Evolutionary conservation across 2,113 vertebrate species (phyloP), one percentile per base, ranked within the genome.

Genomic region (Oncorhynchus gorbuscha): DNA sequence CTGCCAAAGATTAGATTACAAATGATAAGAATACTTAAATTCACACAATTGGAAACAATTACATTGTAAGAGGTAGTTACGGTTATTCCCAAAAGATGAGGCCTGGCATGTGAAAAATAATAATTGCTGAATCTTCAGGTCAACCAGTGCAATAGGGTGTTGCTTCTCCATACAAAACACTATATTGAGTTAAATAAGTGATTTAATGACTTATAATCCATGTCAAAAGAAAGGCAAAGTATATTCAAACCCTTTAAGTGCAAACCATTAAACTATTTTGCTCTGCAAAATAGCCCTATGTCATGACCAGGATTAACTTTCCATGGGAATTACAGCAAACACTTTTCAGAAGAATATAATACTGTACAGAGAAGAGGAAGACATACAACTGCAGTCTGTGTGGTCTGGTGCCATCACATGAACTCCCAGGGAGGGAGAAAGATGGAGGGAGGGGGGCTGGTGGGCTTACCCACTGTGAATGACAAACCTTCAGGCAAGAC

Each of bases 341-440:
- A 91, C 87, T 81, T 89, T 86, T 84, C 78, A 88, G 78, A 86
- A 88, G 84, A 89, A 89, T 84, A 83, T 85, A 89, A 88, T 90
- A 90, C 91, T 84, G 84, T 74, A 84, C 74, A 83, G 83, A 81
- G 35, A 62, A 77, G 83, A 78, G 81, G 84, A 88, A 90, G 83
- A 78, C 48, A 82, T 87, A 87, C 88, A 91, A 76, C 66, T 51
- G 58, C 90, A 80, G 61, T 87, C 85, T 94, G 93, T 94, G 93
- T 94, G 93, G 93, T 94, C 93, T 84, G 69, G 86, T 91, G 87
- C 83, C 90, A 91, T 89, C 86, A 80, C 81, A 82, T 12, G 77
- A 79, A 12, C 76, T 79, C 20, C 81, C 69, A 24, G 59, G 76
- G 79, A 32, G 59, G 76, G 76, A 61, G 66, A 9, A 16, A 83